Evolutionary conservation across 2,888 invertebrate genomes (phyloP).

Genomic region (Aphodius granarius): DNA sequence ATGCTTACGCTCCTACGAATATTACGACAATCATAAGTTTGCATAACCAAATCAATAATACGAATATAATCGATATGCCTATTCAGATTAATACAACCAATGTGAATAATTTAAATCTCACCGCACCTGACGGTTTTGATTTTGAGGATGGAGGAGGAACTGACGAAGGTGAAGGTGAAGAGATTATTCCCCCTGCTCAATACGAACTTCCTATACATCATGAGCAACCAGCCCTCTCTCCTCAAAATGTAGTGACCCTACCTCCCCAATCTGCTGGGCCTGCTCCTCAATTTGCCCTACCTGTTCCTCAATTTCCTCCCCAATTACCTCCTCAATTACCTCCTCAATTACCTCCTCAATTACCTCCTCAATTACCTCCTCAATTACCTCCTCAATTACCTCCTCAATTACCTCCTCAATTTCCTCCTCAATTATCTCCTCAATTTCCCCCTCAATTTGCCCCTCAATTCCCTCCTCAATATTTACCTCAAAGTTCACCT

Average conservation of each 20-base stretch:
- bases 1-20: conserved; percentile 1
- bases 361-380: not conserved
- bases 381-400: not conserved
- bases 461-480: not conserved
- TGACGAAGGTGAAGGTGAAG: not conserved
- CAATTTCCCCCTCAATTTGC: too few relatives aligned
- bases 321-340: not conserved
- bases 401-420: not conserved
- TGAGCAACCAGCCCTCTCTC: not conserved
- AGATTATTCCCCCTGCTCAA: not conserved
- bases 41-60: conserved; percentile 21
- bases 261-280: not conserved
- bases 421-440: not conserved
- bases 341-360: not conserved
- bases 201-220: not conserved
- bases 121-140: not conserved
- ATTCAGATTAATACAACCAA: conserved; percentile 51
- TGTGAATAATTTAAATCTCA: conserved; percentile 42
- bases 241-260: not conserved
- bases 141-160: not conserved
- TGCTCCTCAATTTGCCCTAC: not conserved
- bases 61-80: conserved; percentile 48
- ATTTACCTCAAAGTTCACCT: not conserved
- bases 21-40: conserved; percentile 24
- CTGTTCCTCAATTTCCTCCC: not conserved